These are phyloP conservation scores for Dromiciops gliroides DNA, from an alignment of 2,113 vertebrate species.

Conservation along the genomic window DNA sequence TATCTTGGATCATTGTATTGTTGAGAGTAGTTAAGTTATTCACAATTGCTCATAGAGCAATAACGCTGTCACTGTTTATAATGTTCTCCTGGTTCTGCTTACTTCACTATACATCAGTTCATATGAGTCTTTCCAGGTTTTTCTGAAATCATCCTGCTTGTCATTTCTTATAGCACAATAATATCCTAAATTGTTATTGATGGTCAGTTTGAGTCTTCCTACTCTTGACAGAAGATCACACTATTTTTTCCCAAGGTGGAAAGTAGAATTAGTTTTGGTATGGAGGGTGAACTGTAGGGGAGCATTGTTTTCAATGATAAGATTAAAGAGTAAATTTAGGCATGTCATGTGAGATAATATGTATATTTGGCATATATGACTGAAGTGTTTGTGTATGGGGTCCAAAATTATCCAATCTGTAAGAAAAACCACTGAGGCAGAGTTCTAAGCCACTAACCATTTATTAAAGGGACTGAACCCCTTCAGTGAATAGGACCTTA, in stretches of 20 bases:
- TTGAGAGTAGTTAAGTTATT: no score
- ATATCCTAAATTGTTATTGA: background rate
- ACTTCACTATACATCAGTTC: no score
- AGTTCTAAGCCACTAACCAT: background rate
- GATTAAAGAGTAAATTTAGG: background rate
- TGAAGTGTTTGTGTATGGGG: background rate
- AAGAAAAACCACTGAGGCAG: background rate
- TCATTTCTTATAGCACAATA: no score
- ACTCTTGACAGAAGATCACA: background rate
- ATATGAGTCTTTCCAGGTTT: no score
- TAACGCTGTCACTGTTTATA: no score
- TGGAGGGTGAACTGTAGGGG: background rate
- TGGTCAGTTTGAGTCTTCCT: background rate
- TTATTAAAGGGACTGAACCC: background rate
- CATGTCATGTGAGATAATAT: background rate
- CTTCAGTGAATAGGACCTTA: background rate
- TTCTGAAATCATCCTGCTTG: no score
- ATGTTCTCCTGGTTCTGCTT: no score
- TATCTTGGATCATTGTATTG: no score
- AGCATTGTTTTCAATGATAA: background rate
- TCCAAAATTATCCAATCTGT: background rate
- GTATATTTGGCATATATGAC: background rate
- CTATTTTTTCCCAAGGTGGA: background rate
- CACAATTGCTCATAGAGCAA: no score
- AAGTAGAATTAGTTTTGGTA: background rate